phyloP scores from a whole-genome alignment of 2,888 invertebrate genomes.

The Cataglyphis cursor region DNA sequence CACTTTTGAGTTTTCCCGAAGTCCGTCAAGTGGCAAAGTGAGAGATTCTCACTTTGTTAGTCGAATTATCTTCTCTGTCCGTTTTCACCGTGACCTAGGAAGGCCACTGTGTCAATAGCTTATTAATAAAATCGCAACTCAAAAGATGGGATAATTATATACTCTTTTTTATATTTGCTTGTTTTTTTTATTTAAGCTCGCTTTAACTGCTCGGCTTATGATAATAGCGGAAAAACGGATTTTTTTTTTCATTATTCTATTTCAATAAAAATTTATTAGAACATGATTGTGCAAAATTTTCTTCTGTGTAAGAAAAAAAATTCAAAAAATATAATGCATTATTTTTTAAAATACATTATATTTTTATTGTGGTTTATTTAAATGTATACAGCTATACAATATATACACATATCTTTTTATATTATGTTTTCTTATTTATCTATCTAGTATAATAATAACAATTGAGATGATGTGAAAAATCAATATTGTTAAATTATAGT shows the following conservation, averaged over 20 bases:
- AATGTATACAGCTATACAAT: constrained; percentile 20
- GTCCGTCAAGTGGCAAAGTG: constrained; percentile 71
- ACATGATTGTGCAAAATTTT: neutral
- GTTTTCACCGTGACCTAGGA: neutral
- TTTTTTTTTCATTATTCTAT: neutral
- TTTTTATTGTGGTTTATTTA: constrained; percentile 20
- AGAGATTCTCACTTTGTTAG: constrained; percentile 31
- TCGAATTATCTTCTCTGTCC: neutral
- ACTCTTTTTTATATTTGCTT: neutral
- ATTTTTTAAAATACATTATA: constrained; percentile 8
- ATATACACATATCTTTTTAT: neutral
- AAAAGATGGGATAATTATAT: neutral
- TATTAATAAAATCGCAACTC: constrained; percentile 13
- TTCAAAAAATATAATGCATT: neutral
- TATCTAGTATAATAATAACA: neutral
- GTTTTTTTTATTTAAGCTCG: neutral
- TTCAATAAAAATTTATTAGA: constrained; percentile 22
- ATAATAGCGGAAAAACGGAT: neutral
- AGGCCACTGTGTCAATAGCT: neutral
- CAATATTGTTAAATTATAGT: constrained; percentile 27
- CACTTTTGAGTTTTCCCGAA: constrained; percentile 79
- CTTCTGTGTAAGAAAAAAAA: neutral
- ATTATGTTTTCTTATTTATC: neutral
- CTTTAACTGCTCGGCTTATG: neutral
- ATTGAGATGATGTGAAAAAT: neutral